phyloP scores from a whole-genome alignment of 2,113 vertebrate genomes.

The Gopherus flavomarginatus region DNA sequence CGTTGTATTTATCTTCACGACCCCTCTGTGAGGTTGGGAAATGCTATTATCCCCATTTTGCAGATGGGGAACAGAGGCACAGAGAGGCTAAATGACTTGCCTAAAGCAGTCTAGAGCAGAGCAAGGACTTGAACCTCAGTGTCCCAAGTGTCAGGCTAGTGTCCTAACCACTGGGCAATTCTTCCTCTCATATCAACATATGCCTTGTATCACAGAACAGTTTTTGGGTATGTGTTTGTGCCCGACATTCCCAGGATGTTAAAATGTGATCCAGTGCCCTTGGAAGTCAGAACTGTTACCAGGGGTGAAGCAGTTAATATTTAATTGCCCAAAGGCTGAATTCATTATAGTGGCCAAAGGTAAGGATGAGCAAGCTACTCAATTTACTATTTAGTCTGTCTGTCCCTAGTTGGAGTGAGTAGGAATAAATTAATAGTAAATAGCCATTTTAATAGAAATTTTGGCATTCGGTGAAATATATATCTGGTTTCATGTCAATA shows the following conservation, averaged over 20 bases:
- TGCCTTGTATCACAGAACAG: background rate
- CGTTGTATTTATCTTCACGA: background rate
- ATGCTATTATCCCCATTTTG: background rate
- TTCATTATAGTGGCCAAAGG: rapidly evolving
- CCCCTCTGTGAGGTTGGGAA: background rate
- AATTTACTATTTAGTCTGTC: background rate
- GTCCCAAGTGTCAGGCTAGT: background rate
- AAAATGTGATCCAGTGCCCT: background rate
- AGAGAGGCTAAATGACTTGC: background rate
- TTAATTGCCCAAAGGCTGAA: background rate
- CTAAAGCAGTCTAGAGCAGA: background rate
- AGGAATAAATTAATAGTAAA: background rate
- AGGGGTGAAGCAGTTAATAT: background rate
- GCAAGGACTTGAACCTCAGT: background rate
- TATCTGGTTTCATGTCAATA: background rate
- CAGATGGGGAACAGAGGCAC: background rate
- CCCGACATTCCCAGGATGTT: background rate
- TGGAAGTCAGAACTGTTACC: background rate
- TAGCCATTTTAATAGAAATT: background rate
- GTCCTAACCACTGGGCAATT: background rate
- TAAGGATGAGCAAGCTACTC: background rate
- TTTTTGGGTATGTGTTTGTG: background rate
- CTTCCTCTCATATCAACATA: background rate
- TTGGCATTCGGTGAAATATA: background rate
- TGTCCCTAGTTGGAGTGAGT: background rate